Conservation (phyloP, 2,888 invertebrate genomes). For the Yponomeuta plumbellus region DNA sequence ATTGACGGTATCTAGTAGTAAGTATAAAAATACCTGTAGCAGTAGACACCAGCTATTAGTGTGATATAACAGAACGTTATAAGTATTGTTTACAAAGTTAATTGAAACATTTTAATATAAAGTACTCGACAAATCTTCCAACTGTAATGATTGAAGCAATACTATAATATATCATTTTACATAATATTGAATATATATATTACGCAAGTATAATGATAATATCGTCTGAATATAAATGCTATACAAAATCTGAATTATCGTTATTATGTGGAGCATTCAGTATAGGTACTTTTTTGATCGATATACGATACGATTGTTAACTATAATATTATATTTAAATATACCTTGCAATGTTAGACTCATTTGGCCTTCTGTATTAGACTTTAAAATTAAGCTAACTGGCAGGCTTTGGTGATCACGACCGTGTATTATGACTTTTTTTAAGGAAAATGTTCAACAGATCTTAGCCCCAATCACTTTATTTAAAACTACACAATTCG, state of each 20-base stretch:
- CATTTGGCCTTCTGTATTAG: not conserved
- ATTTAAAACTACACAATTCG: no score
- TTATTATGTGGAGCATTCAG: not conserved
- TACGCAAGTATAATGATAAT: no score
- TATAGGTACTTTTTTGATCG: not conserved
- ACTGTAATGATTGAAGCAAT: slow-evolving; percentile 52
- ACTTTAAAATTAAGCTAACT: not conserved
- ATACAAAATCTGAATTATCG: no score
- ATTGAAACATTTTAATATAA: slow-evolving; percentile 11
- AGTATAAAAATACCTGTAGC: no score
- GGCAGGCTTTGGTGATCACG: no score
- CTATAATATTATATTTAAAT: not conserved
- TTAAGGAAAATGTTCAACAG: no score
- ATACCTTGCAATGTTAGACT: not conserved
- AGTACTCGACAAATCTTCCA: slow-evolving; percentile 43
- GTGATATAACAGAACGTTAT: no score
- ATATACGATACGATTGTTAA: not conserved
- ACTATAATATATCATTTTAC: slow-evolving; percentile 53
- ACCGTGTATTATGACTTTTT: no score
- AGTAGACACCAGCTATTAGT: no score
- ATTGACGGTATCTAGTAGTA: no score
- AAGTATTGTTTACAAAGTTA: not conserved
- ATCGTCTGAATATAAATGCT: no score
- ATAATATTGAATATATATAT: slow-evolving; percentile 22
- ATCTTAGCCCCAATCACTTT: no score